These are phyloP conservation scores for Balaeniceps rex DNA, from an alignment of 2,113 vertebrate species.

Conservation along the genomic window DNA sequence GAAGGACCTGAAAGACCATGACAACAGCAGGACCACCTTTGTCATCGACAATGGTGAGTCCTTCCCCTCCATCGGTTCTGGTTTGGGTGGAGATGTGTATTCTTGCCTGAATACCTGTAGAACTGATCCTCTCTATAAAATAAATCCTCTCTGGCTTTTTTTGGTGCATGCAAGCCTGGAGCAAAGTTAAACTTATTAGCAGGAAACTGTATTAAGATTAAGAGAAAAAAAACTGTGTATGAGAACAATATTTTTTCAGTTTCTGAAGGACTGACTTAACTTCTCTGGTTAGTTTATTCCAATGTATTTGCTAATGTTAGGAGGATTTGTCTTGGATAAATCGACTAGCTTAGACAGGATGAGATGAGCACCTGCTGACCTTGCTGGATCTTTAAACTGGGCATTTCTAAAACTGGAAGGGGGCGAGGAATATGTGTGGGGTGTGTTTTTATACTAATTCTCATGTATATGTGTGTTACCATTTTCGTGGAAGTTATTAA, in stretches of 20 bases:
- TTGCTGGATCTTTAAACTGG: not conserved
- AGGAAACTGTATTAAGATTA: not conserved
- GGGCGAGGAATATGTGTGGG: not conserved
- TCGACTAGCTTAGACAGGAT: not conserved
- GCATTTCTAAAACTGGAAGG: not conserved
- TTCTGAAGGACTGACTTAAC: not conserved
- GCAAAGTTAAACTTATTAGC: not conserved
- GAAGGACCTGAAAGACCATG: slow-evolving; percentile 75
- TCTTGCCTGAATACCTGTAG: not conserved
- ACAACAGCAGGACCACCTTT: slow-evolving; percentile 85
- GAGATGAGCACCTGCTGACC: not conserved
- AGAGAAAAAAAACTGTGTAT: not conserved
- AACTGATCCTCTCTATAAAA: not conserved
- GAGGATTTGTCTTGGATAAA: not conserved
- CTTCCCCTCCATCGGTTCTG: not conserved
- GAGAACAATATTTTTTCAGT: not conserved
- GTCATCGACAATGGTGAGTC: slow-evolving; percentile 89
- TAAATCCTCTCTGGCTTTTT: not conserved
- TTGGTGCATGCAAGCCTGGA: not conserved
- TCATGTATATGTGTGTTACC: not conserved
- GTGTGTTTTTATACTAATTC: not conserved
- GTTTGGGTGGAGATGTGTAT: not conserved
- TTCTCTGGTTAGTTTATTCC: not conserved
- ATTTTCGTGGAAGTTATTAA: not conserved
- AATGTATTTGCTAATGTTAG: not conserved